phyloP scores from a whole-genome alignment of 2,113 vertebrate genomes.

The Herpetotheres cachinnans region DNA sequence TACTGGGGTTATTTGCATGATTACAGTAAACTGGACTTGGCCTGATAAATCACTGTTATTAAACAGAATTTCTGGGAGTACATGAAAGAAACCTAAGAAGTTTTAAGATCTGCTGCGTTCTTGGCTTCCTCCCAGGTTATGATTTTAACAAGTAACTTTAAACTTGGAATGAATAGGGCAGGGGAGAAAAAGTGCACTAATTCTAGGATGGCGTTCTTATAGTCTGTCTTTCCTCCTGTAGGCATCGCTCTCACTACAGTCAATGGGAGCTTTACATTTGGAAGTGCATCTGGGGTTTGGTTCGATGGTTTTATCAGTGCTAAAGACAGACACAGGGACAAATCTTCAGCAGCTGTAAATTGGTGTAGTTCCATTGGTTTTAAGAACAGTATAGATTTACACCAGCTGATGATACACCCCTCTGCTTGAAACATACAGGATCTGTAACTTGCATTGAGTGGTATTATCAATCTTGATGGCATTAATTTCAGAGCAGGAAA shows the following conservation, averaged over 20 bases:
- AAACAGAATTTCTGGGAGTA: not conserved
- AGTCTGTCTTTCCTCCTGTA: not conserved
- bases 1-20: not conserved
- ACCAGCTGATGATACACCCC: not conserved
- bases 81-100: not conserved
- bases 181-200: not conserved
- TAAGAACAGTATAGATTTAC: not conserved
- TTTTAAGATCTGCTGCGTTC: rapidly evolving
- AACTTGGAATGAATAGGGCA: not conserved
- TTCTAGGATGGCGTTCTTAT: not conserved
- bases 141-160: not conserved
- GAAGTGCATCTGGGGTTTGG: not conserved
- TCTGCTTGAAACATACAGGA: not conserved
- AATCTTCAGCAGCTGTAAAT: not conserved
- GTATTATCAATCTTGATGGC: not conserved
- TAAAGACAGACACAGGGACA: not conserved
- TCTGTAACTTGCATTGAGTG: not conserved
- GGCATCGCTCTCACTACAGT: not conserved
- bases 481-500: not conserved
- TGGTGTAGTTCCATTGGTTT: not conserved
- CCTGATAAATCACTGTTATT: not conserved
- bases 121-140: not conserved
- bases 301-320: not conserved
- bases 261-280: not conserved
- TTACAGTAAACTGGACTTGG: not conserved